phyloP scores from a whole-genome alignment of 2,797 vertebrate genomes.

The Chrosomus eos region DNA sequence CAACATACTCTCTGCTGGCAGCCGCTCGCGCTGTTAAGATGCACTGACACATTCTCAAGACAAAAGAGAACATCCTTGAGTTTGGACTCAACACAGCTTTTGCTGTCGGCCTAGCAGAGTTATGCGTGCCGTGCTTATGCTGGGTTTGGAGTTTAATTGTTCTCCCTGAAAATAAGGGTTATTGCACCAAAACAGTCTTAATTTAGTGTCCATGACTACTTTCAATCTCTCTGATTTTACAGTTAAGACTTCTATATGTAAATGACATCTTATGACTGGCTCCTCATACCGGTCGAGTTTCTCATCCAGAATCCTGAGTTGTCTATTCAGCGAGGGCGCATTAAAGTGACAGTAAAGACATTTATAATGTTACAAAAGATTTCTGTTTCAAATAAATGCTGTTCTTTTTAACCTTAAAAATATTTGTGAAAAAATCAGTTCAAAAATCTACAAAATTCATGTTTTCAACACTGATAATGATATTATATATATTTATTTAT shows the following conservation, averaged over 20 bases:
- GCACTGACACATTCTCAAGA: constrained; percentile 25
- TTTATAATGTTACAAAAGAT: not conserved
- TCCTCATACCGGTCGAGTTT: not conserved
- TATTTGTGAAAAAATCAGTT: too few species aligned
- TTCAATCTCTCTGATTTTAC: not conserved
- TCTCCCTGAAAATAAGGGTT: not conserved
- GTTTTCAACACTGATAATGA: not conserved
- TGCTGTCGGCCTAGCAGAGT: not conserved
- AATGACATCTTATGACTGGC: not conserved
- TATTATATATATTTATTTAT: too few species aligned
- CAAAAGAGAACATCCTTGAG: constrained; percentile 26
- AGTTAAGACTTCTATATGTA: not conserved
- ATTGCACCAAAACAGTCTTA: not conserved
- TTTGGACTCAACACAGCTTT: not conserved
- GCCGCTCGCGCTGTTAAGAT: constrained; percentile 12
- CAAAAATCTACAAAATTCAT: too few species aligned
- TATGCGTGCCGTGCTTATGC: not conserved
- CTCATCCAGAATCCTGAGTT: not conserved
- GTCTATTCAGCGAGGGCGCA: not conserved
- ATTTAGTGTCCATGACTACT: not conserved
- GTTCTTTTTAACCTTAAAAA: not conserved
- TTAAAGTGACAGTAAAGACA: not conserved
- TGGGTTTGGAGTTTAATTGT: not conserved
- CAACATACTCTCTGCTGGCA: constrained; percentile 29
- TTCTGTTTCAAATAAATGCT: not conserved